A percentile compares a stretch with the other conserved stretches of the same genome.
phyloP scores from a whole-genome alignment of 2,797 vertebrate species.

The Aulostomus chinensis region DNA sequence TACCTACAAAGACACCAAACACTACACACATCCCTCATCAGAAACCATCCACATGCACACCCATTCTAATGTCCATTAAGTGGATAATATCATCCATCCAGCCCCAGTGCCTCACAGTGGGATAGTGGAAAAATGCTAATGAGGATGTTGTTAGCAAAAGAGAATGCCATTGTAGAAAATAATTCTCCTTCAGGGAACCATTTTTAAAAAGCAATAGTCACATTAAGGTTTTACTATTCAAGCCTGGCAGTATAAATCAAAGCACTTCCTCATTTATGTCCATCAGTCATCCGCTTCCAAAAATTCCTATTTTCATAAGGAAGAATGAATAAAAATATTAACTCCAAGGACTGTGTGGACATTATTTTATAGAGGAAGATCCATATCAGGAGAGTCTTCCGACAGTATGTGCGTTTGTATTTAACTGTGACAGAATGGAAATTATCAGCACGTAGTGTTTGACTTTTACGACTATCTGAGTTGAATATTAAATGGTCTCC shows the following conservation, averaged over 20 bases:
- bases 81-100: conserved; percentile 25
- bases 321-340: conserved; percentile 18
- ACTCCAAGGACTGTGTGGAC: conserved; percentile 2
- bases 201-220: conserved; percentile 24
- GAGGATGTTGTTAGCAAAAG: conserved; percentile 27
- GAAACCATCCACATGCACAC: no score
- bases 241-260: conserved; percentile 4
- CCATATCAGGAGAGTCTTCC: not conserved
- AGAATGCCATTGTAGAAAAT: conserved; percentile 20
- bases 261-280: conserved; percentile 9
- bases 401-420: conserved; percentile 1
- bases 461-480: no score
- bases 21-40: no score
- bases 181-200: conserved; percentile 27
- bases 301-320: not conserved
- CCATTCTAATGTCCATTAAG: conserved; percentile 41
- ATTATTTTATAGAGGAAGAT: conserved; percentile 9
- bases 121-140: conserved; percentile 36
- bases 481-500: no score
- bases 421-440: no score
- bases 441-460: no score
- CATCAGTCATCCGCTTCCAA: conserved; percentile 2
- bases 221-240: conserved; percentile 22
- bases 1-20: no score
- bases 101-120: conserved; percentile 34